Conservation (phyloP, 2,797 vertebrate species). For the Ara ararauna region DNA sequence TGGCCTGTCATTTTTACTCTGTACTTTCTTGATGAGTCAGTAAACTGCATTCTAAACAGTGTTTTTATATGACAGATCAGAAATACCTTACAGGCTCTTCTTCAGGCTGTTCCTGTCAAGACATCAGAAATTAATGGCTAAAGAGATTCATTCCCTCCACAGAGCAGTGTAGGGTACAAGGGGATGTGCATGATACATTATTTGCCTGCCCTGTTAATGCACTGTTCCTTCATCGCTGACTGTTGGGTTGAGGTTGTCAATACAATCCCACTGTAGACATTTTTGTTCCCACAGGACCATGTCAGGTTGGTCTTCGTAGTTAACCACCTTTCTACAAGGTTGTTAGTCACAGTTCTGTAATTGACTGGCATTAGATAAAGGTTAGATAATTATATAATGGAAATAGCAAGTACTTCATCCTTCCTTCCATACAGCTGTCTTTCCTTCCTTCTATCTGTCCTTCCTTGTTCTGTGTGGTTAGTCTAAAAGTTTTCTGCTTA, state of each 20-base stretch:
- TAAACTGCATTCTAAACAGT: background rate
- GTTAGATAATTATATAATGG: background rate
- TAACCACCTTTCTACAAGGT: background rate
- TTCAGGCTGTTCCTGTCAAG: background rate
- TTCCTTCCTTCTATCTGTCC: background rate
- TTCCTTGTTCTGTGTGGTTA: background rate
- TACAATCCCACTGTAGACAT: background rate
- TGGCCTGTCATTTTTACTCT: background rate
- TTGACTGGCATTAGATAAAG: background rate
- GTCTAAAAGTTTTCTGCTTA: background rate
- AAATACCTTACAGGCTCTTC: background rate
- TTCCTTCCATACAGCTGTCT: background rate
- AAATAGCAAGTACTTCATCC: background rate
- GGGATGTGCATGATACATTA: accelerated
- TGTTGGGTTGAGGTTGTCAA: background rate
- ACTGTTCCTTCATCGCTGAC: background rate
- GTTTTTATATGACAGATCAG: background rate
- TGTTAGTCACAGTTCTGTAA: background rate
- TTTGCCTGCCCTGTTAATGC: background rate
- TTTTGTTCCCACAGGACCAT: background rate
- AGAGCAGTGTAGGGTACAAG: background rate
- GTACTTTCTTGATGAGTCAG: background rate
- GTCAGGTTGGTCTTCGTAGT: background rate
- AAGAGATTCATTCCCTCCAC: background rate
- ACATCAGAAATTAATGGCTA: background rate